Conservation (phyloP, 2,113 vertebrate genomes). For the Sakesphorus luctuosus region DNA sequence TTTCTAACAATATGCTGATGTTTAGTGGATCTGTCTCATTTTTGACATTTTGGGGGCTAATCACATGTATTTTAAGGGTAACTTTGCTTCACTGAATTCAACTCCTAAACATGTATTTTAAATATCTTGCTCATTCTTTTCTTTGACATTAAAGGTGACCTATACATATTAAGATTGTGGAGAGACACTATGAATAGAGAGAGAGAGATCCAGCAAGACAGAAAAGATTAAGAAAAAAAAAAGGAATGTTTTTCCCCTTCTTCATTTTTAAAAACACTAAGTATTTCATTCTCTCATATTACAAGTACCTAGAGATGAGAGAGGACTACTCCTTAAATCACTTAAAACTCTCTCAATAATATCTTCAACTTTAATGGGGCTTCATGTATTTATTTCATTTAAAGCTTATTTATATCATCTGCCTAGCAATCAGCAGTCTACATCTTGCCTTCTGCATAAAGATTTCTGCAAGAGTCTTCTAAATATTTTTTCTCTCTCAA, state of each 20-base stretch:
- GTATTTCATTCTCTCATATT: background rate
- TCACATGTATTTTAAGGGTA: background rate
- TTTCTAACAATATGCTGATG: background rate
- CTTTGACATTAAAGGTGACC: background rate
- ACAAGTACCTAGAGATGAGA: background rate
- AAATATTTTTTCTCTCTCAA: background rate
- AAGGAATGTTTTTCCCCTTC: background rate
- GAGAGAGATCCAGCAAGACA: background rate
- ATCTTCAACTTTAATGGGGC: slow-evolving; percentile 28
- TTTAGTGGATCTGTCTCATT: background rate
- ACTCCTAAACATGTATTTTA: background rate
- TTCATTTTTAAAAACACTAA: background rate
- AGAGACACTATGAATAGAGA: background rate
- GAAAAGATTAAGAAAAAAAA: background rate
- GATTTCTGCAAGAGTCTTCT: background rate
- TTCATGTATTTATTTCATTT: slow-evolving; percentile 41
- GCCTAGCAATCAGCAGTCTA: slow-evolving; percentile 31
- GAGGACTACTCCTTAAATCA: slow-evolving; percentile 30
- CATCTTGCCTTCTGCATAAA: slow-evolving; percentile 15
- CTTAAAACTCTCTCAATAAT: slow-evolving; percentile 17
- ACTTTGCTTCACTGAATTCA: background rate
- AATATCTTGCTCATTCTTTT: background rate
- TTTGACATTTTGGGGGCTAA: background rate
- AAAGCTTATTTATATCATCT: slow-evolving; percentile 37
- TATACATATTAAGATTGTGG: background rate